Percentiles rank a stretch among this genome's conserved stretches.
Evolutionary conservation across 2,113 vertebrate genomes (phyloP).

Genomic region (Albula glossodonta): DNA sequence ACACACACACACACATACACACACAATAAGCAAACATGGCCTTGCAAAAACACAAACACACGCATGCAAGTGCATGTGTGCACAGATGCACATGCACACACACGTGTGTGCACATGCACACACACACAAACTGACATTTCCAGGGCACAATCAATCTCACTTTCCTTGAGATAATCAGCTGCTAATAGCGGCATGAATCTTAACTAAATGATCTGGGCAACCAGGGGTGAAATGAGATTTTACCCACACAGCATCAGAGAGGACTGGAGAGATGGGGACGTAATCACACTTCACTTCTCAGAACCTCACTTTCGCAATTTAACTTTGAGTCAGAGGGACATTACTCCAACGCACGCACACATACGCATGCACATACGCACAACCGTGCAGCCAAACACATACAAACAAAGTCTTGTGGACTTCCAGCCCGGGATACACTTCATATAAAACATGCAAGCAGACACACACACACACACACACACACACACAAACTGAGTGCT

Average conservation of each 20-base stretch:
- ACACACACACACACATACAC: background rate
- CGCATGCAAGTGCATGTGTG: background rate
- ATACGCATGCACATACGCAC: background rate
- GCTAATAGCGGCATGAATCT: background rate
- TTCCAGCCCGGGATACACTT: too few relatives aligned
- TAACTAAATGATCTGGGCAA: constrained; percentile 1
- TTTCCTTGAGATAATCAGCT: background rate
- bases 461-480: background rate
- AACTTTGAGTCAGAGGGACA: background rate
- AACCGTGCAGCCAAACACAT: too few relatives aligned
- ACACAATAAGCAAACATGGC: background rate
- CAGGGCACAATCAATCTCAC: background rate
- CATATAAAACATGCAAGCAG: too few relatives aligned
- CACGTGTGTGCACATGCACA: background rate
- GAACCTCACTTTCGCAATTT: background rate
- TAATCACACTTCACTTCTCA: background rate
- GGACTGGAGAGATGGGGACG: background rate
- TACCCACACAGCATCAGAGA: too few relatives aligned
- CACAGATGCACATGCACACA: background rate
- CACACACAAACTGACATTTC: background rate
- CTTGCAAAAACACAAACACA: background rate
- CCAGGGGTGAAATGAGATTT: constrained; percentile 9
- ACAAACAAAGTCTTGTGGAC: too few relatives aligned
- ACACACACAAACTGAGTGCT: background rate
- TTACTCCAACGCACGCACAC: background rate